Percentiles rank a stretch among this genome's conserved stretches.
Evolutionary conservation across 2,888 invertebrate species (phyloP).

Genomic region (Meandrusa payeni): DNA sequence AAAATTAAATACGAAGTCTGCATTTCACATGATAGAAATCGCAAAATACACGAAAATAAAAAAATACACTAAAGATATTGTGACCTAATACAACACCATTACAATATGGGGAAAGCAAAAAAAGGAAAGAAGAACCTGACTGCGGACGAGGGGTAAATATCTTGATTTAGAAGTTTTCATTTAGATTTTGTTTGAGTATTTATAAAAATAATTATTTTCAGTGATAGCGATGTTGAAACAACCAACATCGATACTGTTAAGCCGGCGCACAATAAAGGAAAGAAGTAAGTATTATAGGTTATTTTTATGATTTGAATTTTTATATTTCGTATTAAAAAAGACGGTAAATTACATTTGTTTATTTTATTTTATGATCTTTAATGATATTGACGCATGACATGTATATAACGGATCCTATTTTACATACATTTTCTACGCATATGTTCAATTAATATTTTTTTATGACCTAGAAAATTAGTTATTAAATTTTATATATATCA

Average conservation of each 20-base stretch:
- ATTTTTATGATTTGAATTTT: slow-evolving; percentile 33
- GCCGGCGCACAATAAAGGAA: slow-evolving; percentile 58
- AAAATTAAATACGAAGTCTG: slow-evolving; percentile 52
- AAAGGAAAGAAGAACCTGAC: slow-evolving; percentile 89
- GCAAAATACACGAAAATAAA: slow-evolving; percentile 57
- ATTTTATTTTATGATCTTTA: not conserved
- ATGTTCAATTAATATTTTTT: slow-evolving; percentile 5
- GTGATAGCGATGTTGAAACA: slow-evolving; percentile 83
- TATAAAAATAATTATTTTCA: slow-evolving; percentile 49
- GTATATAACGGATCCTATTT: not conserved
- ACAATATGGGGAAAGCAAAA: slow-evolving; percentile 89
- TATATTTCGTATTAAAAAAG: no score
- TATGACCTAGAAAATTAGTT: not conserved
- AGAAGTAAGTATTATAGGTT: slow-evolving; percentile 75
- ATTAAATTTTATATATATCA: not conserved
- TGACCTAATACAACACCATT: slow-evolving; percentile 59
- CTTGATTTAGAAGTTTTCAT: slow-evolving; percentile 52
- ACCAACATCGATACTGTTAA: slow-evolving; percentile 64
- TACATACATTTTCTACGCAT: slow-evolving; percentile 4
- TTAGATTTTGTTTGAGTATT: slow-evolving; percentile 27
- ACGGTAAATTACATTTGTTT: not conserved
- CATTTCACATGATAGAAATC: slow-evolving; percentile 77
- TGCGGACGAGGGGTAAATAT: slow-evolving; percentile 86
- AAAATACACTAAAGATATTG: slow-evolving; percentile 61
- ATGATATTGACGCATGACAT: not conserved